phyloP scores from a whole-genome alignment of 1,140 invertebrate genomes.

The Cydia strobilella region DNA sequence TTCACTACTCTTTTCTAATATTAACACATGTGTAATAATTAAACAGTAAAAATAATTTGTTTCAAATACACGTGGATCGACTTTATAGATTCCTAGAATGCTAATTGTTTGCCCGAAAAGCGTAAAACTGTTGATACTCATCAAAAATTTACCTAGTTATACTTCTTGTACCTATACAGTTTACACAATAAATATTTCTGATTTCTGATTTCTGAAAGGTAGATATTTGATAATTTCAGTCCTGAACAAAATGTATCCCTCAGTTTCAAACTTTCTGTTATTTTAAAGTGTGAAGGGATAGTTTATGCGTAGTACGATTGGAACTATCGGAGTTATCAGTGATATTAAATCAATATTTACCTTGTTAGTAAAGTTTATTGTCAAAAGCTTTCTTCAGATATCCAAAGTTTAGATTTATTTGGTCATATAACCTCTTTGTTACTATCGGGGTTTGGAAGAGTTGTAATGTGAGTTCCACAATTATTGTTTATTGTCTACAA shows the following conservation, averaged over 20 bases:
- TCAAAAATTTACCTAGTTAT: too few species aligned
- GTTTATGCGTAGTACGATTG: not conserved
- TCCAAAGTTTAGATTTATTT: not conserved
- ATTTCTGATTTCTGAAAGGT: too few species aligned
- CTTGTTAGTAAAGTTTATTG: not conserved
- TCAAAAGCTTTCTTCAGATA: not conserved
- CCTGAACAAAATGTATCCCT: not conserved
- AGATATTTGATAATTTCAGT: not conserved
- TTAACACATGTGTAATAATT: too few species aligned
- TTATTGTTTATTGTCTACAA: not conserved
- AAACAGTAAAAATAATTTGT: too few species aligned
- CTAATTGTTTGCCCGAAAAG: too few species aligned
- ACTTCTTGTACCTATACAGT: too few species aligned
- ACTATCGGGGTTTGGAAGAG: not conserved
- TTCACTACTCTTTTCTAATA: too few species aligned
- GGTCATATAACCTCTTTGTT: not conserved
- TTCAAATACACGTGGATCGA: too few species aligned
- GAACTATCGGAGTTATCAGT: not conserved
- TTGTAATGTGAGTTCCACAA: not conserved
- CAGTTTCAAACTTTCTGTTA: not conserved
- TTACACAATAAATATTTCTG: too few species aligned
- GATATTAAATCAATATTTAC: constrained; percentile 3
- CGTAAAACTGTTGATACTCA: too few species aligned
- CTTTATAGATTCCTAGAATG: too few species aligned
- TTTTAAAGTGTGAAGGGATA: not conserved